Evolutionary conservation across 1,140 invertebrate species (phyloP).

Genomic region (Aphelenchoides fujianensis): DNA sequence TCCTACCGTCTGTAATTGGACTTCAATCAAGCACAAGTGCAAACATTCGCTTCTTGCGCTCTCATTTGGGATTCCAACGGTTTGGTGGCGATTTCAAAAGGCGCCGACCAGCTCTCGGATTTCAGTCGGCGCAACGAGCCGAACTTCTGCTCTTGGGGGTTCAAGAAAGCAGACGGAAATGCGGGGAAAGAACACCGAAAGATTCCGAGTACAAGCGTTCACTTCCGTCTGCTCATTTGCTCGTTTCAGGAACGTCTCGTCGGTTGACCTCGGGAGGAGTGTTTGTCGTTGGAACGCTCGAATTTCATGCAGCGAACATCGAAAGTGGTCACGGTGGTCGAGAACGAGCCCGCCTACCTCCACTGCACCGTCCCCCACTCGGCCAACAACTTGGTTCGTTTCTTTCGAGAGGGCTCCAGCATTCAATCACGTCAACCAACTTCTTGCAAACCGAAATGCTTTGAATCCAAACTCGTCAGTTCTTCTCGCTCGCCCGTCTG

Average conservation of each 20-base stretch:
- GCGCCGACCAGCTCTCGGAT: too few relatives aligned
- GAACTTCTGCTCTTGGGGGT: too few relatives aligned
- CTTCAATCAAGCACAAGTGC: too few relatives aligned
- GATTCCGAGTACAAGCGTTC: too few relatives aligned
- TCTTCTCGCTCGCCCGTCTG: neutral
- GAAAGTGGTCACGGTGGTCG: conserved; percentile 20
- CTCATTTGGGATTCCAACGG: too few relatives aligned
- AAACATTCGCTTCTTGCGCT: too few relatives aligned
- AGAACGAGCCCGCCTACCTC: conserved; percentile 21
- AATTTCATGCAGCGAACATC: conserved; percentile 4
- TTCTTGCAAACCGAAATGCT: neutral
- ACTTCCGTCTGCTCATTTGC: too few relatives aligned
- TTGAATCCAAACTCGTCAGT: neutral
- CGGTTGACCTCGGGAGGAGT: neutral
- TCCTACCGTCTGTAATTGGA: too few relatives aligned
- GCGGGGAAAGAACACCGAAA: too few relatives aligned
- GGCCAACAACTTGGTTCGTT: conserved; percentile 20
- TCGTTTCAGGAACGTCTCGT: neutral
- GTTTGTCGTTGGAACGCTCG: neutral
- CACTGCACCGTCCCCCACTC: conserved; percentile 22
- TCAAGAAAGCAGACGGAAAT: too few relatives aligned
- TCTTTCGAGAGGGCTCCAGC: neutral
- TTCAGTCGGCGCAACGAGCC: too few relatives aligned
- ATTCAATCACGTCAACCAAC: neutral
- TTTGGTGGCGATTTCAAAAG: too few relatives aligned